Evolutionary conservation across 92 coral and sea anemone genomes (phyloP), one percentile per base, ranked within the genome.

Genomic region (Heliopora coerulea): DNA sequence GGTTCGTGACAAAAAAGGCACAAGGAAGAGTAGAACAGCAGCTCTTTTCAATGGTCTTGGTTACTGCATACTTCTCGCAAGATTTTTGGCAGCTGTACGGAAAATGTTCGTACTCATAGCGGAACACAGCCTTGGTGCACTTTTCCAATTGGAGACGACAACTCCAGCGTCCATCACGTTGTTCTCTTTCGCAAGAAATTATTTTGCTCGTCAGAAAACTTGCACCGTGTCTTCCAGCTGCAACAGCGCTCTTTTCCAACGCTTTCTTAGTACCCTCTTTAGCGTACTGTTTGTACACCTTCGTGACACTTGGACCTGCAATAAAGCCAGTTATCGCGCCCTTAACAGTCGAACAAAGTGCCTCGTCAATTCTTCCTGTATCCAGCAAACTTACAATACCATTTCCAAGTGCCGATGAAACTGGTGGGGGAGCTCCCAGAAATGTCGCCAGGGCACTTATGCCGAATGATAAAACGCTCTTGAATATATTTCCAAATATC

Each of bases 11-110:
- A 2, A 85, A 79, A 37, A 80, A 59, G 20, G 80, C 87, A 29
- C 96, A 89, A 32, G 80, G 68, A 8, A 82, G 63, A 20, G 25
- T 49, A 14, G 9, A 17, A 68, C 96, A 89, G 34, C 96, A 89
- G 19, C 85, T 89, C 21, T 83, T 73, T 15, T 78, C 78, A n/a
- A 83, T 50, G 57, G 86, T 79, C 49, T 85, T 83, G 65, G 79
- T 83, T 9, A 73, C n/a, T 12, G 68, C 78, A 61, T 68, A 62
- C n/a, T 77, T 85, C 28, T 86, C 85, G 37, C 96, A 89, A 18
- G 88, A 69, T 19, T 35, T 78, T 34, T 83, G 72, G 68, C 96
- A 89, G 9, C 64, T 14, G 66, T 78, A 89, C 46, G 87, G 78
- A 26, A 77, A 66, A 30, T 49, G 32, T 25, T 26, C 58, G 19